These are phyloP conservation scores for Druon quercuslanigerum DNA, from an alignment of 1,140 invertebrate species.

Conservation along the genomic window DNA sequence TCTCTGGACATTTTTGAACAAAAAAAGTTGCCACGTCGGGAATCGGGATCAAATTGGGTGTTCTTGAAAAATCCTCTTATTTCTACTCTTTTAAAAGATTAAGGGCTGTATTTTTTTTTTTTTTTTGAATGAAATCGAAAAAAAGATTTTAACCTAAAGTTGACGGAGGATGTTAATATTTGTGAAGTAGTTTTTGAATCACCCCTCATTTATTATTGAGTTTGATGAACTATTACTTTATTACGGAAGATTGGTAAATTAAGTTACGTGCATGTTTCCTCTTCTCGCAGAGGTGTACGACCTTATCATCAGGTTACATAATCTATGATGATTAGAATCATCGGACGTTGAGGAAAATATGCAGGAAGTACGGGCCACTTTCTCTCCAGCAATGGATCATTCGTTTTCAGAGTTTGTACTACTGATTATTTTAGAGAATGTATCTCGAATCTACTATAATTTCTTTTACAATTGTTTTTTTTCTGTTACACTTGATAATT, in stretches of 20 bases:
- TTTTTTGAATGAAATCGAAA: too few relatives aligned
- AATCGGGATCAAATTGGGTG: too few relatives aligned
- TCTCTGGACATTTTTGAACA: too few relatives aligned
- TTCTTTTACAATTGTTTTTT: neutral
- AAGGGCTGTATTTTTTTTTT: too few relatives aligned
- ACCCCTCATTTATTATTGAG: too few relatives aligned
- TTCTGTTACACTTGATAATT: neutral
- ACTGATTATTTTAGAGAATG: neutral
- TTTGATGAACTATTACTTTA: neutral
- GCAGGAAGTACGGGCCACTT: slow-evolving; percentile 62
- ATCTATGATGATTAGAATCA: slow-evolving; percentile 38
- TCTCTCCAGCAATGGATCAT: slow-evolving; percentile 51
- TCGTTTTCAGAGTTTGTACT: neutral
- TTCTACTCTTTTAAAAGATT: too few relatives aligned
- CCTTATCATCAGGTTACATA: slow-evolving; percentile 53
- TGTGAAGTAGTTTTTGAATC: too few relatives aligned
- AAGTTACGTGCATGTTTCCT: neutral
- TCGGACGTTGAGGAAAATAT: slow-evolving; percentile 43
- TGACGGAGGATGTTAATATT: too few relatives aligned
- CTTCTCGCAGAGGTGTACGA: slow-evolving; percentile 33
- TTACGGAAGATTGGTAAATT: neutral
- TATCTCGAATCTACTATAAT: neutral
- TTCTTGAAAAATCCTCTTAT: too few relatives aligned
- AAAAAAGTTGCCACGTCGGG: too few relatives aligned
- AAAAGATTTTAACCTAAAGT: too few relatives aligned